Conservation (phyloP, 2,797 vertebrate genomes). For the Rhynchotus rufescens region DNA sequence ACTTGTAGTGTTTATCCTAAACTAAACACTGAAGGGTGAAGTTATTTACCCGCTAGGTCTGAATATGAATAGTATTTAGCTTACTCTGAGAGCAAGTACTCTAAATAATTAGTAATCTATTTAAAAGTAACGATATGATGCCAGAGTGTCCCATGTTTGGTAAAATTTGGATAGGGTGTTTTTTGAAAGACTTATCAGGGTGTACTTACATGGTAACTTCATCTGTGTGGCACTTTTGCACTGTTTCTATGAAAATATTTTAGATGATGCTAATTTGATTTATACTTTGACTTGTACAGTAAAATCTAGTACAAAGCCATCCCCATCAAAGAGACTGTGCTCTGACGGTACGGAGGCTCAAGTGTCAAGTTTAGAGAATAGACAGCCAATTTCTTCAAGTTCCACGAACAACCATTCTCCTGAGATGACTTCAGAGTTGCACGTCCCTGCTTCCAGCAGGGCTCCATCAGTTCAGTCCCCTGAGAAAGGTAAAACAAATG, state of each 20-base stretch:
- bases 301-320: constrained; percentile 88
- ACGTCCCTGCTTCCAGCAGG: background rate
- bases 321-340: constrained; percentile 91
- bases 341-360: constrained; percentile 80
- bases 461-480: background rate
- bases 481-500: background rate
- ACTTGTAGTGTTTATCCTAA: background rate
- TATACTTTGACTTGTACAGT: constrained; percentile 62
- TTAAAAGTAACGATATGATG: background rate
- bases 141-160: background rate
- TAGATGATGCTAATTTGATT: background rate
- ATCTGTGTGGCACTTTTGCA: background rate
- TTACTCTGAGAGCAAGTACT: background rate
- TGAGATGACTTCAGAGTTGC: constrained; percentile 79
- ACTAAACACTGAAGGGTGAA: background rate
- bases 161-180: background rate
- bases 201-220: background rate
- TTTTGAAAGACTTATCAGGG: background rate
- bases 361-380: constrained; percentile 82
- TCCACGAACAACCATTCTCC: constrained; percentile 3
- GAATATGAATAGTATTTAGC: background rate
- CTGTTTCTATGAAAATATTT: background rate
- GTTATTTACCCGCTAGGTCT: background rate
- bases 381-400: constrained; percentile 68
- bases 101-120: background rate